phyloP scores from a whole-genome alignment of 2,888 invertebrate species.

The Stenchaetothrips biformis region DNA sequence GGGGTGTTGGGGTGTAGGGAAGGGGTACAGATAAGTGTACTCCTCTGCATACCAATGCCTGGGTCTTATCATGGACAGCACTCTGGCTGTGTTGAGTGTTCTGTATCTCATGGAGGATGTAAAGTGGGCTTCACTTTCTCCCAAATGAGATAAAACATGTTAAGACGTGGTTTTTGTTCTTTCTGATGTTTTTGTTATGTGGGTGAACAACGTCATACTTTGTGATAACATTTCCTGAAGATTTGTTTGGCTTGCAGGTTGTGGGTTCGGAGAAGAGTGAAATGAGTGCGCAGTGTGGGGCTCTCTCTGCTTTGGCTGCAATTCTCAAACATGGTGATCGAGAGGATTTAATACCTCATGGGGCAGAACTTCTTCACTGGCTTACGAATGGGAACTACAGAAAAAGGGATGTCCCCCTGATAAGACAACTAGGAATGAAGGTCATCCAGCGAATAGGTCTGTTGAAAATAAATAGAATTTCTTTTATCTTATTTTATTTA shows the following conservation, averaged over 20 bases:
- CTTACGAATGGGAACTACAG: conserved; percentile 67
- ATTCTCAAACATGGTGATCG: conserved; percentile 88
- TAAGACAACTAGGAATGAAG: conserved; percentile 83
- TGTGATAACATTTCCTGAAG: background rate
- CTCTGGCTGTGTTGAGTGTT: background rate
- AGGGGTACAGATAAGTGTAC: background rate
- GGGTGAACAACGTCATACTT: no score
- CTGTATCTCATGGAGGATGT: conserved; percentile 2
- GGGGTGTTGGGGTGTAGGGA: background rate
- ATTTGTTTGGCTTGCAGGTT: background rate
- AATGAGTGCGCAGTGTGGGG: conserved; percentile 35
- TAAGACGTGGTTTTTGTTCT: background rate
- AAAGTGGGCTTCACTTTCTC: conserved; percentile 16
- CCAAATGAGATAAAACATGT: conserved; percentile 1
- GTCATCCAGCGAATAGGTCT: conserved; percentile 82
- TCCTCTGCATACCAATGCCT: conserved; percentile 14
- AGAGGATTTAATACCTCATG: conserved; percentile 75
- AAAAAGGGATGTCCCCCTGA: conserved; percentile 66
- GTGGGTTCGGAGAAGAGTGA: conserved; percentile 46
- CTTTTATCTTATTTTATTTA: conserved; percentile 26
- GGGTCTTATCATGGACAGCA: conserved; percentile 1
- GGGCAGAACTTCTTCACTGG: conserved; percentile 65
- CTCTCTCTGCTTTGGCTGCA: conserved; percentile 71
- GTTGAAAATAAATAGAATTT: conserved; percentile 29
- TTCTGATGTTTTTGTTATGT: background rate